A percentile compares a stretch with the other conserved stretches of the same genome.
phyloP scores from a whole-genome alignment of 2,888 invertebrate species.

The Rhamnusium bicolor region DNA sequence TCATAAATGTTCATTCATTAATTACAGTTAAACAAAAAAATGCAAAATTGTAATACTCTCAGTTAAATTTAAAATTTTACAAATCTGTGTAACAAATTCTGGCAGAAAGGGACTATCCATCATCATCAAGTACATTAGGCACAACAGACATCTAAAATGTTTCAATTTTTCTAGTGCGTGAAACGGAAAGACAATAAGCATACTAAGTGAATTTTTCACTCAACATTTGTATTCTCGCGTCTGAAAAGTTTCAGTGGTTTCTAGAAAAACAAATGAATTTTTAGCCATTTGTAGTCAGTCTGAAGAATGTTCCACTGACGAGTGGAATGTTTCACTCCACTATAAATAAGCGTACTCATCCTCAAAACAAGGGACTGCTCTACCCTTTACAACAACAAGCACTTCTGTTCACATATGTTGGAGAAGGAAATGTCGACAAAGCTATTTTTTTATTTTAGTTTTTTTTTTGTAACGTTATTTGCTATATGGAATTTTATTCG shows the following conservation, averaged over 20 bases:
- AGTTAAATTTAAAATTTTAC: not conserved
- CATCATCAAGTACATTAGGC: slow-evolving; percentile 48
- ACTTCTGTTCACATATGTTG: slow-evolving; percentile 39
- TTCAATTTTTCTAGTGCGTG: slow-evolving; percentile 56
- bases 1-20: not conserved
- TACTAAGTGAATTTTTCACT: slow-evolving; percentile 63
- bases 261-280: slow-evolving; percentile 64
- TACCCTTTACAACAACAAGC: slow-evolving; percentile 29
- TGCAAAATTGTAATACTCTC: not conserved
- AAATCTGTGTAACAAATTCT: slow-evolving; percentile 17
- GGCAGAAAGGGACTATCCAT: slow-evolving; percentile 38
- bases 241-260: slow-evolving; percentile 63
- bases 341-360: slow-evolving; percentile 44
- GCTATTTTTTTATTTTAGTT: slow-evolving; percentile 20
- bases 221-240: slow-evolving; percentile 62
- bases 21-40: not conserved
- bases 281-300: slow-evolving; percentile 60
- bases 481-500: no score
- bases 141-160: slow-evolving; percentile 53
- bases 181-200: slow-evolving; percentile 57
- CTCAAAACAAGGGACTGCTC: slow-evolving; percentile 28
- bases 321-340: slow-evolving; percentile 59
- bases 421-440: not conserved
- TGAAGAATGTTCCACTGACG: slow-evolving; percentile 57
- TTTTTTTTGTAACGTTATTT: no score